These are phyloP conservation scores for Morphnarchus princeps DNA, from an alignment of 2,113 vertebrate genomes.

Conservation along the genomic window DNA sequence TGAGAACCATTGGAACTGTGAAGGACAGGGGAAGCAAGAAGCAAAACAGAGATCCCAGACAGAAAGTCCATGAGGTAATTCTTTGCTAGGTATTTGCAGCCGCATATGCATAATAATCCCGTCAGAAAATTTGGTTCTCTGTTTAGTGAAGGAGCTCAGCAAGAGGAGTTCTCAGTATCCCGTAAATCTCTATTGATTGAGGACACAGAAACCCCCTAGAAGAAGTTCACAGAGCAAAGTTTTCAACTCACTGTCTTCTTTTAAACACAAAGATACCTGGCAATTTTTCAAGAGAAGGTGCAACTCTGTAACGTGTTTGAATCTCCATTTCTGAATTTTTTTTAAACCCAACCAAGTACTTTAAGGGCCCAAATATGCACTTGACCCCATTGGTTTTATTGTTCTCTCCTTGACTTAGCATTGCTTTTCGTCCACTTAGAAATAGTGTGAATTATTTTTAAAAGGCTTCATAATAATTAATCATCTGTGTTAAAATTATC, in stretches of 20 bases:
- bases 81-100: not conserved
- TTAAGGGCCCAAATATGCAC: not conserved
- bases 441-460: not conserved
- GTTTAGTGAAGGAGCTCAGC: not conserved
- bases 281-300: not conserved
- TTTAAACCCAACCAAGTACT: not conserved
- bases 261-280: not conserved
- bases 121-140: not conserved
- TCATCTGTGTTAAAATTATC: not conserved
- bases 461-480: not conserved
- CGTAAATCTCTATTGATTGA: not conserved
- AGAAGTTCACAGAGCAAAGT: not conserved
- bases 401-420: not conserved
- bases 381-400: not conserved
- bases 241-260: not conserved
- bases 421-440: not conserved
- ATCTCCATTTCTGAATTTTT: not conserved
- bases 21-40: not conserved
- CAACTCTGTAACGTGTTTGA: not conserved
- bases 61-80: not conserved
- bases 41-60: not conserved
- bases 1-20: not conserved
- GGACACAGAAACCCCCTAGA: not conserved
- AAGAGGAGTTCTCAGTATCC: not conserved
- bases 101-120: not conserved